phyloP scores from a whole-genome alignment of 2,797 vertebrate species.

The Champsocephalus gunnari region DNA sequence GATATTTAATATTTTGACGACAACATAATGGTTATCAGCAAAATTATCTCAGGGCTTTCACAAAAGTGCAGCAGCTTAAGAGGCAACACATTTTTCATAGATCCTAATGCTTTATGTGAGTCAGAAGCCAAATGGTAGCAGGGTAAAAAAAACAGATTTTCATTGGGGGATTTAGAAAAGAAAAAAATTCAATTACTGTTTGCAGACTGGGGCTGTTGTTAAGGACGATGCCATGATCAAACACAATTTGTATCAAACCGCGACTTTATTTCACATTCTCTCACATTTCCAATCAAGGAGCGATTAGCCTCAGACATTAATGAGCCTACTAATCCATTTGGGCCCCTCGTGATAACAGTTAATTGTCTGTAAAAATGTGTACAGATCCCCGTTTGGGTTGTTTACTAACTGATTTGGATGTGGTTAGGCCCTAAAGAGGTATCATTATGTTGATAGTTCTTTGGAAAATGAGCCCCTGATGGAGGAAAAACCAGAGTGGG shows the following conservation, averaged over 20 bases:
- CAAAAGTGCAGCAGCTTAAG: constrained; percentile 47
- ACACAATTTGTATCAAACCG: constrained; percentile 84
- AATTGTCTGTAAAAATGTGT: constrained; percentile 89
- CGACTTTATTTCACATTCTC: constrained; percentile 80
- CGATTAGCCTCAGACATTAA: constrained; percentile 87
- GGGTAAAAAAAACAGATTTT: constrained; percentile 59
- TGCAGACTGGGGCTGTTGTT: constrained; percentile 72
- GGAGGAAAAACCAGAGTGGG: constrained; percentile 74
- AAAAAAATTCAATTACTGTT: constrained; percentile 72
- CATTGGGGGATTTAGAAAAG: constrained; percentile 46
- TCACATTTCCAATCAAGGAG: constrained; percentile 86
- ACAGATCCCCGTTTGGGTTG: constrained; percentile 86
- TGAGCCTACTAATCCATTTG: constrained; percentile 85
- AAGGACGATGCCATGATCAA: constrained; percentile 77
- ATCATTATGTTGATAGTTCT: constrained; percentile 85
- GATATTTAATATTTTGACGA: constrained; percentile 43
- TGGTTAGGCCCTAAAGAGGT: constrained; percentile 85
- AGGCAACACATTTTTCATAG: constrained; percentile 58
- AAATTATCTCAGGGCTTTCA: constrained; percentile 49
- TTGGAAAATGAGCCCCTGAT: constrained; percentile 85
- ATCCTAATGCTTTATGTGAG: constrained; percentile 48
- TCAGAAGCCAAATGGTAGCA: constrained; percentile 55
- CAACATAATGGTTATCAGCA: constrained; percentile 49
- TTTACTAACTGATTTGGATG: constrained; percentile 89
- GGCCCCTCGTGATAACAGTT: constrained; percentile 84